Base-by-base conservation (phyloP, 2,797 vertebrate genomes). In the Leptatherina wallacei region DNA sequence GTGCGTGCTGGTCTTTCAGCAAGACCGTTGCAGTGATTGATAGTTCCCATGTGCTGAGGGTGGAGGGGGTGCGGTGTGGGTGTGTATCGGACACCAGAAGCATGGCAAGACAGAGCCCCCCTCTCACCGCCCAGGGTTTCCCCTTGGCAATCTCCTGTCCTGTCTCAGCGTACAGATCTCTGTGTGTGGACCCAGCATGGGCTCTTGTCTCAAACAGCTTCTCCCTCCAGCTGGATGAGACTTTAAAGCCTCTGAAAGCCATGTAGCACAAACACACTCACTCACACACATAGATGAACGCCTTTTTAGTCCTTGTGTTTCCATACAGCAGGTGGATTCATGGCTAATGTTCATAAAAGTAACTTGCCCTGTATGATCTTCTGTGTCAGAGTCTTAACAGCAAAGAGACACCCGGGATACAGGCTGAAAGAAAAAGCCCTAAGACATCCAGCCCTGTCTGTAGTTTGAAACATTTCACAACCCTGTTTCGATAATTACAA, bases 11-110 rank as follows among this genome's bases (percentile, higher is more conserved):
- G 72, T 77, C 86, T 89, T 89, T 91, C 86, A 88, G 78, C 84
- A 12, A 83, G 75, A 88, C 91, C 80, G 49, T 77, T 65, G 85
- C 82, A 24, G 68, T 85, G 90, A 90, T 90, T 86, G 86, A 91
- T 90, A 72, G 66, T 47, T 77, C 75, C 73, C 67, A 57, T 73
- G 75, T 83, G 79, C 49, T 18, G 0, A 22, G 60, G 63, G 65
- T 49, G 80, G 78, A 59, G 68, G 64, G 59, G 27, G 63, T 51
- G 70, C 4, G 40, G 47, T 33, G 61, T 29, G 57, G 61, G 61
- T 52, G n/a, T n/a, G 56, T 62, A 81, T 75, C 79, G 69, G 58
- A 79, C 54, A 20, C 71, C 2, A 11, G 69, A 71, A 3, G 10
- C 76, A 70, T 57, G 55, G 75, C 57, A n/a, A 71, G 38, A 59